phyloP scores from a whole-genome alignment of 2,888 invertebrate genomes.

The Oxyteleia sp. region DNA sequence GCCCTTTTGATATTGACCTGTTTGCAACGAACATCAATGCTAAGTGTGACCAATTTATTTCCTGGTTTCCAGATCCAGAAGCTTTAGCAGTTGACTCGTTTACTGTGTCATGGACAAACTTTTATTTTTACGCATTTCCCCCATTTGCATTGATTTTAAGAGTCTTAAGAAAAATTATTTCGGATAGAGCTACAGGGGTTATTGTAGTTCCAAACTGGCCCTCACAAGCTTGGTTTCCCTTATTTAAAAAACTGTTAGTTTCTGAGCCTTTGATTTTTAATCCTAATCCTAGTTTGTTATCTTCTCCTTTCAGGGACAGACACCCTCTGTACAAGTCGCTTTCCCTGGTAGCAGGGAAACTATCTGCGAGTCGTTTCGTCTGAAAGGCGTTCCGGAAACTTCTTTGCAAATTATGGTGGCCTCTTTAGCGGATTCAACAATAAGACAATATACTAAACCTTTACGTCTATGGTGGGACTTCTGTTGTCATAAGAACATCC shows the following conservation, averaged over 20 bases:
- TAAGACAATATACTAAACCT: conserved; percentile 7
- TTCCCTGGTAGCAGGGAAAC: conserved; percentile 24
- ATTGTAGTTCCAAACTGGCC: conserved; percentile 78
- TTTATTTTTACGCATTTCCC: conserved; percentile 77
- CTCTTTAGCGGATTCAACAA: conserved; percentile 39
- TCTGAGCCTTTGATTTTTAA: conserved; percentile 62
- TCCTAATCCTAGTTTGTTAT: conserved; percentile 69
- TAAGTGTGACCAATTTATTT: conserved; percentile 39
- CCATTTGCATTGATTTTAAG: conserved; percentile 77
- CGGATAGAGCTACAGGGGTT: conserved; percentile 77
- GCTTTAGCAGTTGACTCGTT: conserved; percentile 42
- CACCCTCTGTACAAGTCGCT: conserved; percentile 24
- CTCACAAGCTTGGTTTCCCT: conserved; percentile 79
- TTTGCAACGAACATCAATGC: conserved; percentile 46
- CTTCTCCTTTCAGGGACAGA: conserved; percentile 72
- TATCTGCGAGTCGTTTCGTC: neutral
- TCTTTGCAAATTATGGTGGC: conserved; percentile 50
- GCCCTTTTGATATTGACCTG: conserved; percentile 24
- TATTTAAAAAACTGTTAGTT: conserved; percentile 60
- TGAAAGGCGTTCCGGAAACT: conserved; percentile 89
- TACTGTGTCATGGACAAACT: conserved; percentile 12
- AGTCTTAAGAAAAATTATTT: conserved; percentile 6
- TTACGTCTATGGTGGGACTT: conserved; percentile 23
- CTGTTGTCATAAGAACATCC: conserved; percentile 1
- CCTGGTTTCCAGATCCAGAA: conserved; percentile 43